Percentiles rank a stretch among this genome's conserved stretches.
Evolutionary conservation across 2,113 vertebrate species (phyloP).

Genomic region (Rhabdornis inornatus): DNA sequence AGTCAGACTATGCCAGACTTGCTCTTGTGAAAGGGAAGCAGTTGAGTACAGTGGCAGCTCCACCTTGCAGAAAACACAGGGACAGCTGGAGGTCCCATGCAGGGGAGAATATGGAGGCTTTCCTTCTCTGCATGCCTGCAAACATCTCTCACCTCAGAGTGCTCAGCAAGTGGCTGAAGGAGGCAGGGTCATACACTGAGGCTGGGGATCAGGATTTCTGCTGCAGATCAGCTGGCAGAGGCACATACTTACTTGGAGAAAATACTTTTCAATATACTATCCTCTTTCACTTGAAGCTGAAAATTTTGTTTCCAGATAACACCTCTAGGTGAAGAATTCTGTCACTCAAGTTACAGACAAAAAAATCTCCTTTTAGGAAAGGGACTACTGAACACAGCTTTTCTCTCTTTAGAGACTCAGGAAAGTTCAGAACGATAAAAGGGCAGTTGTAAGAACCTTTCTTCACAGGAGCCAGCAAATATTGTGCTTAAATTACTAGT

Average conservation of each 20-base stretch:
- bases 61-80: background rate
- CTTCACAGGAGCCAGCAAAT: background rate
- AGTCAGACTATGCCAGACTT: background rate
- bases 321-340: background rate
- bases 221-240: background rate
- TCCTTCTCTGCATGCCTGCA: background rate
- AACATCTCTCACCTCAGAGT: background rate
- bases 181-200: background rate
- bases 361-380: background rate
- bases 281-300: background rate
- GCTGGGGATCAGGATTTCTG: background rate
- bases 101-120: background rate
- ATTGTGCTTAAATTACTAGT: background rate
- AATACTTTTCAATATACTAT: background rate
- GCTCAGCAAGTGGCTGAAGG: background rate
- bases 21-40: background rate
- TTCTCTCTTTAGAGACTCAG: background rate
- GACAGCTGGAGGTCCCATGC: accelerated
- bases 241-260: background rate
- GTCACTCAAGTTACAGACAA: background rate
- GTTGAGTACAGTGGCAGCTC: background rate
- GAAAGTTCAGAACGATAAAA: background rate
- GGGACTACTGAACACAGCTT: background rate
- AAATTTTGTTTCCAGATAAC: background rate
- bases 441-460: background rate